Evolutionary conservation across 1,140 invertebrate genomes (phyloP).

Genomic region (Anoplophora glabripennis): DNA sequence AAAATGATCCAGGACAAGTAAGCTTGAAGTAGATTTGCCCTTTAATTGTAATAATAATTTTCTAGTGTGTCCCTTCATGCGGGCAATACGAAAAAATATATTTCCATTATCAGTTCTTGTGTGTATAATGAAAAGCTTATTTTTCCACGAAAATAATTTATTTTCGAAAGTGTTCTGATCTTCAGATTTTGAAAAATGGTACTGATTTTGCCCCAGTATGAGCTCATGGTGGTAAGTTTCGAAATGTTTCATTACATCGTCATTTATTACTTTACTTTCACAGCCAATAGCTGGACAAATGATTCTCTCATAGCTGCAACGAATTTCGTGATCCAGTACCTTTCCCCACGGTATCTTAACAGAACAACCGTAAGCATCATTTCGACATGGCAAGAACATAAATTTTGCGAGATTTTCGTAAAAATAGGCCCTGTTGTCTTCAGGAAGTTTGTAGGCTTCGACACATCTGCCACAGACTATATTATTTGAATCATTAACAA

Average conservation of each 20-base stretch:
- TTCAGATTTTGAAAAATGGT: neutral
- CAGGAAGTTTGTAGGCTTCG: neutral
- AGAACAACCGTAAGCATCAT: neutral
- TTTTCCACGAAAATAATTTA: neutral
- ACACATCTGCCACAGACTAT: neutral
- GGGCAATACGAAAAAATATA: neutral
- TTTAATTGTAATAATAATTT: too few species aligned
- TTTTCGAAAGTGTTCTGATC: neutral
- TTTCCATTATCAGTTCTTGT: too few species aligned
- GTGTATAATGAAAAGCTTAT: neutral
- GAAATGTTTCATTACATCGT: neutral
- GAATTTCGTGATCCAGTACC: neutral
- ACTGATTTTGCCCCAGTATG: neutral
- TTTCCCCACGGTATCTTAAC: constrained; percentile 2
- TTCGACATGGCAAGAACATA: constrained; percentile 1
- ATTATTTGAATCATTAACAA: neutral
- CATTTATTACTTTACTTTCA: neutral
- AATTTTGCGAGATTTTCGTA: neutral
- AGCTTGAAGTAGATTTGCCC: too few species aligned
- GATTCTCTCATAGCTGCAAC: neutral
- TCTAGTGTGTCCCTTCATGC: neutral
- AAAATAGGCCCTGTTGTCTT: neutral
- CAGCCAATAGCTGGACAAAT: neutral
- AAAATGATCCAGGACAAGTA: neutral
- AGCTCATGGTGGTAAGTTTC: neutral